phyloP scores from a whole-genome alignment of 1,140 invertebrate species.

The Ceratoteleas bidentatus region DNA sequence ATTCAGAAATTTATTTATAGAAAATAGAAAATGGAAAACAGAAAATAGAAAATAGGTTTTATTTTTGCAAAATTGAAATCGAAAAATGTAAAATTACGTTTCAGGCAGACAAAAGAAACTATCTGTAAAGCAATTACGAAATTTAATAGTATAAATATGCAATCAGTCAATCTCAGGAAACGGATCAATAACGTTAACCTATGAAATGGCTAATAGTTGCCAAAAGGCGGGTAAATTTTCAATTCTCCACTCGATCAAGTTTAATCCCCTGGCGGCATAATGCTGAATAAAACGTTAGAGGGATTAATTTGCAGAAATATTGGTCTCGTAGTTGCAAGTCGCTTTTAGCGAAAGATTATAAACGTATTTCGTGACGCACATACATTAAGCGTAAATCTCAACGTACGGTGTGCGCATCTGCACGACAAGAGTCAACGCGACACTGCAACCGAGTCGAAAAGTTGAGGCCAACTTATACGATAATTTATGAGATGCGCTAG shows the following conservation, averaged over 20 bases:
- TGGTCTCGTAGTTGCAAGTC: constrained; percentile 42
- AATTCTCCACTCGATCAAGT: constrained; percentile 35
- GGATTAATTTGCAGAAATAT: constrained; percentile 49
- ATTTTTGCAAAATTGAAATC: too few species aligned
- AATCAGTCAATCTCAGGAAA: too few species aligned
- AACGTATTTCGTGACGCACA: too few species aligned
- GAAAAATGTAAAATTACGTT: too few species aligned
- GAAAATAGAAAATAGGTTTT: too few species aligned
- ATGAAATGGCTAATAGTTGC: constrained; percentile 24
- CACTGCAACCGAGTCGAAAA: constrained; percentile 49
- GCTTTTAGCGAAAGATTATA: constrained; percentile 52
- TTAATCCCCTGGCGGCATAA: constrained; percentile 28
- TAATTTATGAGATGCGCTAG: constrained; percentile 54
- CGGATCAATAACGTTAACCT: constrained; percentile 3
- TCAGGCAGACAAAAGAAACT: too few species aligned
- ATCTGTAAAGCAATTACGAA: too few species aligned
- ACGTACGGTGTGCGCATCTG: constrained; percentile 40
- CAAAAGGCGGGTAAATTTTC: constrained; percentile 21
- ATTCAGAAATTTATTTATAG: too few species aligned
- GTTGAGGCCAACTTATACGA: constrained; percentile 56
- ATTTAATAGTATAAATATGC: too few species aligned
- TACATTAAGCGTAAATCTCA: too few species aligned
- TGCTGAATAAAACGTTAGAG: constrained; percentile 39
- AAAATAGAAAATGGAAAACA: too few species aligned
- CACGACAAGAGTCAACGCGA: constrained; percentile 18